Percentiles rank a stretch among this genome's conserved stretches.
Evolutionary conservation across 2,113 vertebrate genomes (phyloP).

Genomic region (Callocephalon fimbriatum): DNA sequence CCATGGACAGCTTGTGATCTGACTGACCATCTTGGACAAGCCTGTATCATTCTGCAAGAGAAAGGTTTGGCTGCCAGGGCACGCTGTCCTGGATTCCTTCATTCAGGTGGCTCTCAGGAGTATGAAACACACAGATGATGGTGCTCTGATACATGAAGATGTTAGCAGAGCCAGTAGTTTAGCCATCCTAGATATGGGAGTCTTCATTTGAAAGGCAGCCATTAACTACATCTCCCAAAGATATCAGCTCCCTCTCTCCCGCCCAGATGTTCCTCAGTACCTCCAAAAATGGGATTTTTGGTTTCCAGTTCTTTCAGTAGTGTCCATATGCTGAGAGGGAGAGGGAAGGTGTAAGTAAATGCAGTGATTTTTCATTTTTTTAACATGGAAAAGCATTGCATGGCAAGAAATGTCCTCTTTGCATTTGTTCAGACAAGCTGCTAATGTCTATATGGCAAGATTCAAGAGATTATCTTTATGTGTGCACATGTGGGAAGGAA

Average conservation of each 20-base stretch:
- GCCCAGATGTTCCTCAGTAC: neutral
- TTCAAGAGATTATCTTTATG: neutral
- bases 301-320: neutral
- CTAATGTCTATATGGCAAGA: neutral
- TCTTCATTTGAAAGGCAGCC: neutral
- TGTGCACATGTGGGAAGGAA: neutral
- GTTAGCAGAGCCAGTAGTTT: neutral
- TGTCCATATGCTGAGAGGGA: neutral
- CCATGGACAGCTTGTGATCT: neutral
- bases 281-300: neutral
- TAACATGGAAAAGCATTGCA: neutral
- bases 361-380: neutral
- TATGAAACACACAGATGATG: neutral
- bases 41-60: neutral
- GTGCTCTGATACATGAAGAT: neutral
- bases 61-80: neutral
- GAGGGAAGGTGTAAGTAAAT: neutral
- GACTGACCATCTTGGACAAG: neutral
- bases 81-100: neutral
- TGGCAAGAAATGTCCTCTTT: neutral
- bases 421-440: slow-evolving; percentile 22
- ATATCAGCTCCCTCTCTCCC: neutral
- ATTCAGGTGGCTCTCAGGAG: neutral
- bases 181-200: neutral
- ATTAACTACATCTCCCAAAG: neutral